Percentiles rank a stretch among this genome's conserved stretches.
Evolutionary conservation across 2,888 invertebrate species (phyloP).

Genomic region (Augiades crinisus): DNA sequence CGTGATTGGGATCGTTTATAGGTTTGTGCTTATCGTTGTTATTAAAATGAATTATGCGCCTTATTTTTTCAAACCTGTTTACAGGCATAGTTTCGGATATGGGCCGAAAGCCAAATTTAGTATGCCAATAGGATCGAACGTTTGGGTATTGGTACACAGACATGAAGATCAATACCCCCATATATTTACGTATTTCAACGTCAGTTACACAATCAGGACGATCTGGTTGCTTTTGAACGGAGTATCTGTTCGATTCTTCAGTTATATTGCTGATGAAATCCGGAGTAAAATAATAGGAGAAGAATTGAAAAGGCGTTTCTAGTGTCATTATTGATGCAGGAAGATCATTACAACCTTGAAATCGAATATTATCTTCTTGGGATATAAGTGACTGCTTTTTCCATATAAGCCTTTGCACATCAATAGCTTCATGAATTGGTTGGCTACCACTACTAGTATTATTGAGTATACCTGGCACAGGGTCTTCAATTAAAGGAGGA

Average conservation of each 20-base stretch:
- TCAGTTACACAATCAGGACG: constrained; percentile 21
- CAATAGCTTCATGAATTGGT: constrained; percentile 20
- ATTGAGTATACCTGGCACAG: constrained; percentile 26
- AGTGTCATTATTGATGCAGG: no score
- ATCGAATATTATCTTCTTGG: constrained; percentile 14
- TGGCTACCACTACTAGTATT: constrained; percentile 27
- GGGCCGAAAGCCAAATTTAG: constrained; percentile 9
- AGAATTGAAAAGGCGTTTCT: no score
- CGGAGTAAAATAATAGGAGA: no score
- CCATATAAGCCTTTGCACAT: constrained; percentile 23
- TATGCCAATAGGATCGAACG: constrained; percentile 23
- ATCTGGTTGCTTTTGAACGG: constrained; percentile 23
- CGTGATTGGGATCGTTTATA: constrained; percentile 33
- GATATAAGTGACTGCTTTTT: constrained; percentile 28
- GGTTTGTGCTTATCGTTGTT: constrained; percentile 37
- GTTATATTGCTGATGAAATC: constrained; percentile 24
- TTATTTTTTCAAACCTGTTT: constrained; percentile 39
- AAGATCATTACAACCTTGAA: no score
- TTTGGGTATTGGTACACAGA: constrained; percentile 24
- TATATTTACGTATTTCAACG: constrained; percentile 18
- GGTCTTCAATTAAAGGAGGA: constrained; percentile 26
- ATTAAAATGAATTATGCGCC: constrained; percentile 38
- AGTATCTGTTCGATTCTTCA: constrained; percentile 26
- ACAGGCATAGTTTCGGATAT: constrained; percentile 30
- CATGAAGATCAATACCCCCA: constrained; percentile 8